These are phyloP conservation scores for Aporophyla nigra DNA, from an alignment of 2,888 invertebrate genomes.

Conservation along the genomic window DNA sequence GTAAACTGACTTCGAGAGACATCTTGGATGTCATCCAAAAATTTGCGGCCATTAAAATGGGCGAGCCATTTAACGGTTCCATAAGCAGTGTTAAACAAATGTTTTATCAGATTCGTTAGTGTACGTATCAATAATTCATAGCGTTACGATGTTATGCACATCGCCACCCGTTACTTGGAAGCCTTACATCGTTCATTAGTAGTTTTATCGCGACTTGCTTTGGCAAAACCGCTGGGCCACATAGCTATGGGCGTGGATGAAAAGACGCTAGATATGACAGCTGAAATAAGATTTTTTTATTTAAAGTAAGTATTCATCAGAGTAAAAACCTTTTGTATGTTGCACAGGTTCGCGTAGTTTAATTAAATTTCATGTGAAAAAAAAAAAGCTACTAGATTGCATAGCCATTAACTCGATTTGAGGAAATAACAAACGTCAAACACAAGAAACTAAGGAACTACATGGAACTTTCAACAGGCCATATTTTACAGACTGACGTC, in stretches of 20 bases:
- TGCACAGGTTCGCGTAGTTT: too few relatives aligned
- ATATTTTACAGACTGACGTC: too few relatives aligned
- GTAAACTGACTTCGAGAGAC: constrained; percentile 70
- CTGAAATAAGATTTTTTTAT: constrained; percentile 4
- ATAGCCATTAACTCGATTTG: background rate
- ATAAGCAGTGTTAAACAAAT: constrained; percentile 85
- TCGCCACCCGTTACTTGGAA: constrained; percentile 89
- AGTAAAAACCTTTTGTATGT: too few relatives aligned
- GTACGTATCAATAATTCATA: constrained; percentile 89
- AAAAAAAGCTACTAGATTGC: background rate
- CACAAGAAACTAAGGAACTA: too few relatives aligned
- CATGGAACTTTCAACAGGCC: too few relatives aligned
- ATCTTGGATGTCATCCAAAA: constrained; percentile 71
- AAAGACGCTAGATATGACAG: constrained; percentile 67
- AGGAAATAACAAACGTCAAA: background rate
- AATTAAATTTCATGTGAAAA: too few relatives aligned
- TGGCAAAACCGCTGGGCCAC: constrained; percentile 90
- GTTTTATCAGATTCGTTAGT: constrained; percentile 87
- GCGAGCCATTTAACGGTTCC: constrained; percentile 78
- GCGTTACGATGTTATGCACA: constrained; percentile 85
- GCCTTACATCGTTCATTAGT: constrained; percentile 89
- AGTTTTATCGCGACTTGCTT: constrained; percentile 87
- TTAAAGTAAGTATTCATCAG: background rate
- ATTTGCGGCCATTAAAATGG: constrained; percentile 73
- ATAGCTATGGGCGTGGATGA: constrained; percentile 78